These are phyloP conservation scores for Heliconius congener DNA, from an alignment of 1,140 invertebrate genomes.

Conservation along the genomic window DNA sequence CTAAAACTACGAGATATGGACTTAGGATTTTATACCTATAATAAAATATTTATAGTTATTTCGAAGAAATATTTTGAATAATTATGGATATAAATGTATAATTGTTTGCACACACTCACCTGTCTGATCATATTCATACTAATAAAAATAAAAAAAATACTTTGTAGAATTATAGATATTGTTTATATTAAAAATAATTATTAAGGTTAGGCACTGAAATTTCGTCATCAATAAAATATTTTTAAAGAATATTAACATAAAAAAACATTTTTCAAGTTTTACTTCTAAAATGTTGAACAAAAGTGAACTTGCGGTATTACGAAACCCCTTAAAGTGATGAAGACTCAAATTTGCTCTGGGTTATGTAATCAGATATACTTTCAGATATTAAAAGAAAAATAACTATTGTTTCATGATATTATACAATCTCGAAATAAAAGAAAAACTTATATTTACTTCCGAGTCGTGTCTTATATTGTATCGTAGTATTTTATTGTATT, in stretches of 20 bases:
- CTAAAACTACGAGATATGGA: neutral
- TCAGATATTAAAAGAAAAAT: slow-evolving; percentile 21
- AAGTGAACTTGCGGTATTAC: slow-evolving; percentile 19
- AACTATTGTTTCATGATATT: slow-evolving; percentile 1
- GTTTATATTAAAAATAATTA: too few species aligned
- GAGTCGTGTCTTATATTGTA: neutral
- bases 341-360: slow-evolving; percentile 10
- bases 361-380: slow-evolving; percentile 23
- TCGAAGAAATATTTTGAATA: neutral
- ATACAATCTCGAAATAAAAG: neutral
- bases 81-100: too few species aligned
- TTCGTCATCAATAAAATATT: too few species aligned
- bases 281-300: neutral
- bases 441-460: neutral
- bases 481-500: neutral
- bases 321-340: neutral
- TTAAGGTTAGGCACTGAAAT: too few species aligned
- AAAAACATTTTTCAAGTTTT: neutral
- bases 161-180: too few species aligned
- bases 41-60: neutral
- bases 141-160: too few species aligned
- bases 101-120: too few species aligned
- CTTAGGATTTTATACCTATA: neutral
- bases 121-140: too few species aligned
- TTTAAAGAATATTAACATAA: neutral